Conservation (phyloP, 2,113 vertebrate species). For the cat (Felis catus) region DNA sequence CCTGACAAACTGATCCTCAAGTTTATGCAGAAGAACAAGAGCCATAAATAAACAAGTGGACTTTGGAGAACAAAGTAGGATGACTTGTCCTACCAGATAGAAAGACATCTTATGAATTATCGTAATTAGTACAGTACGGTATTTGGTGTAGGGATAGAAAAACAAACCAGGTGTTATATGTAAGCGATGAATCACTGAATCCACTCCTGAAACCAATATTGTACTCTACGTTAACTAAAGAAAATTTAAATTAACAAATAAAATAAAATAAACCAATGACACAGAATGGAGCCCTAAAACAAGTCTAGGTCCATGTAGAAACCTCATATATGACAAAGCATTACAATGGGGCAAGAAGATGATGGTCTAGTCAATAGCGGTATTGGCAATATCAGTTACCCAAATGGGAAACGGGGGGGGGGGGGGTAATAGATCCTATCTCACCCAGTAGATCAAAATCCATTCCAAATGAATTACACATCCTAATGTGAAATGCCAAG, state of each 20-base stretch:
- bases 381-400: neutral
- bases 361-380: fast-evolving
- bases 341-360: fast-evolving
- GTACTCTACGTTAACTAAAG: no score
- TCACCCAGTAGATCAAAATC: neutral
- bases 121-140: conserved; percentile 13
- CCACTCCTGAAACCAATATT: no score
- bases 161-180: neutral
- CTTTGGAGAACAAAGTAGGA: neutral
- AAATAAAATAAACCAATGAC: neutral
- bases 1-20: neutral
- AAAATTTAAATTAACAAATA: no score
- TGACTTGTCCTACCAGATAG: neutral
- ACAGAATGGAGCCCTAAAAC: neutral
- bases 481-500: neutral
- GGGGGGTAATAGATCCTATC: neutral
- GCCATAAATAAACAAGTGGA: neutral
- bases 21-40: neutral
- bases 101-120: neutral
- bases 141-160: neutral
- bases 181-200: no score
- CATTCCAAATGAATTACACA: neutral
- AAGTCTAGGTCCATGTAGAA: neutral
- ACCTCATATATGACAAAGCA: neutral
- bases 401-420: neutral